A percentile compares a stretch with the other conserved stretches of the same genome.
Evolutionary conservation across 1,140 invertebrate species (phyloP).

Genomic region (Dufourea novaeangliae): DNA sequence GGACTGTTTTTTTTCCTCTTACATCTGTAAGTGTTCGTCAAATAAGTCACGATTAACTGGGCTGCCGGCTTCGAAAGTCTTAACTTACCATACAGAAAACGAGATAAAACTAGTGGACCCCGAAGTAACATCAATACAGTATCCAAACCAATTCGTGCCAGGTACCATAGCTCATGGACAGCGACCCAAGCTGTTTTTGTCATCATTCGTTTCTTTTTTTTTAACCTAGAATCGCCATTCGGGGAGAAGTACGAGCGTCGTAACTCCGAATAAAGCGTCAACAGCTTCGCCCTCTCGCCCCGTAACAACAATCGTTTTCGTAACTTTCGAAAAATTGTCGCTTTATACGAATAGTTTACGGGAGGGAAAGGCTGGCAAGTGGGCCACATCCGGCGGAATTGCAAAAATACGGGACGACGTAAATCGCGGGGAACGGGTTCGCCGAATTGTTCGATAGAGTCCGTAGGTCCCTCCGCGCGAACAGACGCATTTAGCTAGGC

Average conservation of each 20-base stretch:
- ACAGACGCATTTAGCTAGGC: slow-evolving; percentile 47
- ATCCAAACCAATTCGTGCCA: too few relatives aligned
- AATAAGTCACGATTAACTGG: too few relatives aligned
- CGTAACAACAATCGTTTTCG: background rate
- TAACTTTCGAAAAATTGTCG: background rate
- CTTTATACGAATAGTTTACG: slow-evolving; percentile 4
- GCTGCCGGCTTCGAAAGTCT: too few relatives aligned
- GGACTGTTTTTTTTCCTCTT: too few relatives aligned
- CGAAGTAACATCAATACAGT: too few relatives aligned
- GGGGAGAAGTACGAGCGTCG: background rate
- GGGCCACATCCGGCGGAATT: slow-evolving; percentile 12
- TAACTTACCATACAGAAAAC: too few relatives aligned
- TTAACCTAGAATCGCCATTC: background rate
- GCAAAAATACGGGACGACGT: slow-evolving; percentile 4
- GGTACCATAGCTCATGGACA: too few relatives aligned
- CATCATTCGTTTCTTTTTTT: too few relatives aligned
- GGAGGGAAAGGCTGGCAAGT: background rate
- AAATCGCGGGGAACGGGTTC: background rate
- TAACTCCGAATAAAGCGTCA: background rate
- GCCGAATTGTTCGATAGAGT: slow-evolving; percentile 12
- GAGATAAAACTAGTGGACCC: too few relatives aligned
- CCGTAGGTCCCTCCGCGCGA: background rate
- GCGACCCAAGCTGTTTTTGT: too few relatives aligned
- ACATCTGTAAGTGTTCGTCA: too few relatives aligned
- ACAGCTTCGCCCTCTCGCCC: background rate